Percentiles rank a stretch among this genome's conserved stretches.
Conservation (phyloP, 1,140 invertebrate species). For the Cecropterus lyciades region DNA sequence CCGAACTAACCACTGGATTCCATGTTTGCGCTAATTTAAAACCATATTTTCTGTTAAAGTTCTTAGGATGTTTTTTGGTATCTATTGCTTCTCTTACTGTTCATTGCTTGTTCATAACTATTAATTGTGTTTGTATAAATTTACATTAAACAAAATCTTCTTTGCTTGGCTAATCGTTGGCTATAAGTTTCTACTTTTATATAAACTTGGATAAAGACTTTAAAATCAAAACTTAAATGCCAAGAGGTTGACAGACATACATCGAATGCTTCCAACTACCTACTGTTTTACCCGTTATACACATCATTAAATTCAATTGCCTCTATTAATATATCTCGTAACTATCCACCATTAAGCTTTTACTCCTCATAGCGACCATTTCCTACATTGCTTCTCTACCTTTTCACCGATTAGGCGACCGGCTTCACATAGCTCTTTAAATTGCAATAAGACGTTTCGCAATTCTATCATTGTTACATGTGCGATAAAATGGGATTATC, state of each 20-base stretch:
- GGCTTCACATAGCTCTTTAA: constrained; percentile 4
- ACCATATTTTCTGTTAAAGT: too few relatives aligned
- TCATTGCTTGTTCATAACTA: constrained; percentile 3
- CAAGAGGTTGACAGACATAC: constrained; percentile 7
- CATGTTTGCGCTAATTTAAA: too few relatives aligned
- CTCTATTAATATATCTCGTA: constrained; percentile 50
- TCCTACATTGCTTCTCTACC: constrained; percentile 49
- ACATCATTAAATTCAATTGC: constrained; percentile 57
- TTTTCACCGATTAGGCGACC: constrained; percentile 31
- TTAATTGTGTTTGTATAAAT: neutral
- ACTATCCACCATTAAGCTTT: constrained; percentile 43
- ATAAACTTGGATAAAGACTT: neutral
- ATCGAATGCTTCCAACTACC: constrained; percentile 7
- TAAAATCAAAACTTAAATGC: neutral
- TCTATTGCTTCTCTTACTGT: too few relatives aligned
- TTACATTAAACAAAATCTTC: neutral
- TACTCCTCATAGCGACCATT: constrained; percentile 52
- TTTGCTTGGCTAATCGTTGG: too few relatives aligned
- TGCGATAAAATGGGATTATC: constrained; percentile 51
- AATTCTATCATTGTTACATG: constrained; percentile 60
- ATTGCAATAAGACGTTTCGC: constrained; percentile 27
- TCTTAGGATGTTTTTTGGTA: too few relatives aligned
- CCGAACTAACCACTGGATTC: too few relatives aligned
- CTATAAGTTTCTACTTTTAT: too few relatives aligned
- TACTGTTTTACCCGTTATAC: constrained; percentile 15